Base-by-base conservation (phyloP, 2,113 vertebrate genomes). In the Nymphicus hollandicus region DNA sequence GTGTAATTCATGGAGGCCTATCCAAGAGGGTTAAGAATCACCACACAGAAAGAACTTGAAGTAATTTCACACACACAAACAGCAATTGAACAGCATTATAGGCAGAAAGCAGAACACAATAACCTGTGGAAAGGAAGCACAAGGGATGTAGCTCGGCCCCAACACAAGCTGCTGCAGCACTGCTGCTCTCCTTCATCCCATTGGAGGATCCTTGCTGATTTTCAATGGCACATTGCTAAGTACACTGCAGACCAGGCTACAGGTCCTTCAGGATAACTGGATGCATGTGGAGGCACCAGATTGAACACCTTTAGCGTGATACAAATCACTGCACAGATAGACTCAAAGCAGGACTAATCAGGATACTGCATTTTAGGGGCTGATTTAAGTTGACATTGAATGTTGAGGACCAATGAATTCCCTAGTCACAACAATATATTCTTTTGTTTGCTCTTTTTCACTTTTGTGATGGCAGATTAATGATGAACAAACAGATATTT, bases 381-480 rank as follows among this genome's bases (percentile, higher is more conserved):
- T 71, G 23, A 58, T 15, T 58, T 22, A 58, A 58, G 22, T 35
- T 12, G 35, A 24, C 18, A 49, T 9, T 19, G 31, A 44, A 7
- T 1, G 0, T 1, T 3, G 43, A 46, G 17, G 13, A 46, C 1
- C 6, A 44, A 2, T 1, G 2, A 24, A 37, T n/a, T 68, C 50
- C 24, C 25, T 10, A 19, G 10, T 18, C 61, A n/a, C 28, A 28
- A 11, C 11, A 43, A 73, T 9, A 49, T 17, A 6, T 17, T 41
- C 25, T 35, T 49, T 20, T 18, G 2, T 27, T 56, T 61, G 27
- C 18, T 31, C 5, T n/a, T 81, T 55, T 17, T 55, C 1, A 22
- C 9, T 71, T 76, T 5, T 19, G 6, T 27, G 8, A 81, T 58
- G 3, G 7, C 28, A 56, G 27, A 24, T 77, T n/a, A 71, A 41